Evolutionary conservation across 2,113 vertebrate genomes (phyloP).

Genomic region (Rutilus rutilus): DNA sequence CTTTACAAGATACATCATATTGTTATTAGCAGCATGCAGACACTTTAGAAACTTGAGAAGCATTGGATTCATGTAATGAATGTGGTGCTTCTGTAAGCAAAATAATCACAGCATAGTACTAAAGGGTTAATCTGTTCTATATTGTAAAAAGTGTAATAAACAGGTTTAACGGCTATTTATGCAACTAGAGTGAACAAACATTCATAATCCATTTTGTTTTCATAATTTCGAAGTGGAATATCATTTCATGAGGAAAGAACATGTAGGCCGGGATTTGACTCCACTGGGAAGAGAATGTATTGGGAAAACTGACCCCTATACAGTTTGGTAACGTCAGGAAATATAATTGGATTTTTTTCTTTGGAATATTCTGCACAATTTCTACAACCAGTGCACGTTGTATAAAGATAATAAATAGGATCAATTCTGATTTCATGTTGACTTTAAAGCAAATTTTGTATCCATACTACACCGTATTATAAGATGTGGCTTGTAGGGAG

Average conservation of each 20-base stretch:
- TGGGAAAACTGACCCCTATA: neutral
- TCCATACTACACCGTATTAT: neutral
- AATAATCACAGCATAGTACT: neutral
- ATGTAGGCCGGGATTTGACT: too few species aligned
- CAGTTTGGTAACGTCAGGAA: neutral
- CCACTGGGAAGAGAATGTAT: neutral
- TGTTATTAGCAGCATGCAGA: neutral
- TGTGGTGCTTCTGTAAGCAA: neutral
- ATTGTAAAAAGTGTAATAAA: too few species aligned
- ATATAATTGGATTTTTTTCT: neutral
- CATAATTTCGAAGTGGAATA: too few species aligned
- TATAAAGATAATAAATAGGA: neutral
- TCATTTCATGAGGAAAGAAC: too few species aligned
- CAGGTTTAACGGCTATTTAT: too few species aligned
- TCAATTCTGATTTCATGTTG: neutral
- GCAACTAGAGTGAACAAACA: too few species aligned
- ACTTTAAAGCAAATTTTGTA: neutral
- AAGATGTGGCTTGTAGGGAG: neutral
- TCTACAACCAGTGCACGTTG: neutral
- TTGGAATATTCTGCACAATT: neutral
- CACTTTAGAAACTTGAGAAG: neutral
- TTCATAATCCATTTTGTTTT: too few species aligned
- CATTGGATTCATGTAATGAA: constrained; percentile 1
- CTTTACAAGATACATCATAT: neutral
- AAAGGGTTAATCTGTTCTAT: neutral